Conservation (phyloP, 2,888 invertebrate species). For the Micropterix aruncella region DNA sequence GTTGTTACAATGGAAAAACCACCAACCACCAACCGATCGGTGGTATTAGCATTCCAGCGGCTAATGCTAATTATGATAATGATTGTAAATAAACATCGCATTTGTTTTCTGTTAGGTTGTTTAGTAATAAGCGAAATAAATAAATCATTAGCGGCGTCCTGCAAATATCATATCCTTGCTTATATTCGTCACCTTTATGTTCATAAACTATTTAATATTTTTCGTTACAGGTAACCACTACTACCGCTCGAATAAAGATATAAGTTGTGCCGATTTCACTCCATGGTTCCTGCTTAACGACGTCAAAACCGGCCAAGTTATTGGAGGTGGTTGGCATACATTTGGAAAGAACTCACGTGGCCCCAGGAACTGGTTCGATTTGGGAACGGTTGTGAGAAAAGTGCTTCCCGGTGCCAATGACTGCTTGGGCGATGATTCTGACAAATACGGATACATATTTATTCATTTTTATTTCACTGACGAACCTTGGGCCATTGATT, state of each 20-base stretch:
- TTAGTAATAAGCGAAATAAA: too few relatives aligned
- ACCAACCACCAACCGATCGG: too few relatives aligned
- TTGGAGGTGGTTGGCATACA: constrained; percentile 12
- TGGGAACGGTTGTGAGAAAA: constrained; percentile 7
- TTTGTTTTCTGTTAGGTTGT: too few relatives aligned
- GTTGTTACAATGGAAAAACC: too few relatives aligned
- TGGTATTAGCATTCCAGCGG: too few relatives aligned
- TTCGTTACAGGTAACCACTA: too few relatives aligned
- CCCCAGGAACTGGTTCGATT: constrained; percentile 11
- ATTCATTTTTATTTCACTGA: constrained; percentile 13
- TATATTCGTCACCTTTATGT: too few relatives aligned
- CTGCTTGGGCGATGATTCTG: constrained; percentile 11
- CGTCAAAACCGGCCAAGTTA: constrained; percentile 8
- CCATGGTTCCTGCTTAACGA: constrained; percentile 13
- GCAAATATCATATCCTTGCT: too few relatives aligned
- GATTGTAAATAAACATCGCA: too few relatives aligned
- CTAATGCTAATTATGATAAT: too few relatives aligned
- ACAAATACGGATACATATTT: constrained; percentile 11
- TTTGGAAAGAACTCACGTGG: constrained; percentile 8
- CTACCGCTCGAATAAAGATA: constrained; percentile 10
- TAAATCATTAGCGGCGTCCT: too few relatives aligned
- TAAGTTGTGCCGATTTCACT: constrained; percentile 10
- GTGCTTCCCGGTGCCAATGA: constrained; percentile 10
- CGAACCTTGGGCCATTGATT: constrained; percentile 13
- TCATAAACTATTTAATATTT: too few relatives aligned